phyloP scores from a whole-genome alignment of 2,888 invertebrate genomes.

The Andrena marginata region DNA sequence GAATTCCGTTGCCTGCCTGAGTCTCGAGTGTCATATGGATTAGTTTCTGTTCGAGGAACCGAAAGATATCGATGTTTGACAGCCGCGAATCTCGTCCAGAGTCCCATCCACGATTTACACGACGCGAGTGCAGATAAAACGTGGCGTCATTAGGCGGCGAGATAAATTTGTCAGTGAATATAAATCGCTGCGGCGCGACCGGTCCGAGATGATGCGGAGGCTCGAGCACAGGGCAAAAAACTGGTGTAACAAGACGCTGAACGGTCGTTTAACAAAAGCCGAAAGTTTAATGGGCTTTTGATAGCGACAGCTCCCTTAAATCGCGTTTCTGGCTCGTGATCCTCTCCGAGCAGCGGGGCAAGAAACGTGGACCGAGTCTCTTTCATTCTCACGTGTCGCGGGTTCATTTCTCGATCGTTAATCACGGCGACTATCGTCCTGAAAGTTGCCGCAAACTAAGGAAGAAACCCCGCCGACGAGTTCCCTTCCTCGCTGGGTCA shows the following conservation, averaged over 20 bases:
- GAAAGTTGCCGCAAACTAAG: not conserved
- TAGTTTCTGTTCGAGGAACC: not conserved
- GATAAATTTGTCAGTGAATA: conserved; percentile 29
- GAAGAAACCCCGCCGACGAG: not conserved
- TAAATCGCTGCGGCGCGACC: conserved; percentile 17
- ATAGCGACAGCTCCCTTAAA: conserved; percentile 14
- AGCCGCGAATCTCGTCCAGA: conserved; percentile 13
- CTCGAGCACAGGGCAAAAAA: not conserved
- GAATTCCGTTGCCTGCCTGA: not conserved
- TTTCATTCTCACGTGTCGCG: conserved; percentile 7
- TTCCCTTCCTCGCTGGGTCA: not conserved
- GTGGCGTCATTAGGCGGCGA: conserved; percentile 22
- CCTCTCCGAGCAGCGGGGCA: not conserved
- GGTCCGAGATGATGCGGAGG: conserved; percentile 4
- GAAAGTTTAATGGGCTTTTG: conserved; percentile 47
- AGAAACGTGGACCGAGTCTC: not conserved
- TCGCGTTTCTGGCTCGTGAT: too few species aligned
- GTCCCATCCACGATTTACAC: not conserved
- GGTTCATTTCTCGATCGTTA: conserved; percentile 1
- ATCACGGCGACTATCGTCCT: not conserved
- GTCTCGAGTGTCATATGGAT: not conserved
- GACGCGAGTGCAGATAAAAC: not conserved
- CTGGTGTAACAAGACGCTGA: conserved; percentile 35
- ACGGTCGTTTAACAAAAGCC: conserved; percentile 35
- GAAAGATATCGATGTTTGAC: not conserved